A percentile compares a stretch with the other conserved stretches of the same genome.
These are phyloP conservation scores for Aelia acuminata DNA, from an alignment of 2,888 invertebrate genomes.

Conservation along the genomic window DNA sequence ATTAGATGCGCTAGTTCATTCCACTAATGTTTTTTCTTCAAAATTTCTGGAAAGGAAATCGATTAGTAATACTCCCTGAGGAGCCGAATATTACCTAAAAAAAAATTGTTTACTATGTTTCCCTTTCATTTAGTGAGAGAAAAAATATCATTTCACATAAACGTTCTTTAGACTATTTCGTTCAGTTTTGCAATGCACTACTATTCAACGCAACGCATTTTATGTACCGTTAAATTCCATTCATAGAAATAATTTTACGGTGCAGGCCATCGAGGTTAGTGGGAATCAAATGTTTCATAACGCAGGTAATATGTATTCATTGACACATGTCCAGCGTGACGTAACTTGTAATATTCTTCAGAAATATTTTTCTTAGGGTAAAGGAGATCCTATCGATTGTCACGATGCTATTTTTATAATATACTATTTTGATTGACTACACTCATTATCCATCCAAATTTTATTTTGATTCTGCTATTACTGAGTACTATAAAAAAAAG, in stretches of 20 bases:
- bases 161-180: neutral
- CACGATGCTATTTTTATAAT: too few species aligned
- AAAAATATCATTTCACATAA: neutral
- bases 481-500: too few species aligned
- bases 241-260: constrained; percentile 2
- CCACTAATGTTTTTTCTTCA: too few species aligned
- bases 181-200: neutral
- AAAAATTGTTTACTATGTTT: too few species aligned
- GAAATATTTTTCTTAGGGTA: neutral
- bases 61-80: too few species aligned
- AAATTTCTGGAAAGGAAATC: too few species aligned
- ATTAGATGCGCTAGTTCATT: too few species aligned
- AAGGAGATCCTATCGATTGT: too few species aligned
- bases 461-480: neutral
- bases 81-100: too few species aligned
- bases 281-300: neutral
- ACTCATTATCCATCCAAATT: neutral
- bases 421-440: neutral
- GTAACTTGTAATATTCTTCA: neutral
- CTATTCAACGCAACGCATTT: neutral
- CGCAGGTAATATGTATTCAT: neutral
- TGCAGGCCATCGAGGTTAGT: neutral
- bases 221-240: neutral
- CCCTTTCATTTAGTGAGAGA: too few species aligned
- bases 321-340: neutral